A percentile compares a stretch with the other conserved stretches of the same genome.
phyloP scores from a whole-genome alignment of 2,888 invertebrate species.

The Saturnia japonica region DNA sequence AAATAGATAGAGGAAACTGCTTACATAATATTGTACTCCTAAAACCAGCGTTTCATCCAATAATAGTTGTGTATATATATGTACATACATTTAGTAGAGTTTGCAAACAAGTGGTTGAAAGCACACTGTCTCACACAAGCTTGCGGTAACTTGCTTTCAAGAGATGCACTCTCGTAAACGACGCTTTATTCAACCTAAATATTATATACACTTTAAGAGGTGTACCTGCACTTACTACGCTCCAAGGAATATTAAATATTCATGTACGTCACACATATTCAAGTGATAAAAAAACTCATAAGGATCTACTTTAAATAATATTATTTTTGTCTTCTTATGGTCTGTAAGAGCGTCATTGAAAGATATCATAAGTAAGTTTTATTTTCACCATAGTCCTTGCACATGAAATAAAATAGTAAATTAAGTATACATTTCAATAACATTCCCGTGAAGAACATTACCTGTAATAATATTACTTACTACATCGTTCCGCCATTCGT shows the following conservation, averaged over 20 bases:
- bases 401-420: neutral
- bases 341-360: neutral
- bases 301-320: neutral
- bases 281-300: neutral
- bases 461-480: slow-evolving; percentile 67
- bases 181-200: slow-evolving; percentile 27
- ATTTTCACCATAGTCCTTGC: too few relatives aligned
- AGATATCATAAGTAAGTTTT: too few relatives aligned
- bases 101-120: slow-evolving; percentile 49
- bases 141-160: slow-evolving; percentile 54
- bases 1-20: neutral
- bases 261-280: neutral
- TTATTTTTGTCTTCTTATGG: neutral
- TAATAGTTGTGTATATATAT: slow-evolving; percentile 38
- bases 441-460: slow-evolving; percentile 28
- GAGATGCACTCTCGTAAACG: slow-evolving; percentile 32
- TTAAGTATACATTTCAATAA: slow-evolving; percentile 28
- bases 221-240: neutral
- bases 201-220: neutral
- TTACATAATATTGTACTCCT: neutral
- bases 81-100: slow-evolving; percentile 39
- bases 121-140: slow-evolving; percentile 49
- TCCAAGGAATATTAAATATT: neutral
- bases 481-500: slow-evolving; percentile 73
- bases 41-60: slow-evolving; percentile 39